These are phyloP conservation scores for Aegypius monachus DNA, from an alignment of 2,113 vertebrate genomes.

Conservation along the genomic window DNA sequence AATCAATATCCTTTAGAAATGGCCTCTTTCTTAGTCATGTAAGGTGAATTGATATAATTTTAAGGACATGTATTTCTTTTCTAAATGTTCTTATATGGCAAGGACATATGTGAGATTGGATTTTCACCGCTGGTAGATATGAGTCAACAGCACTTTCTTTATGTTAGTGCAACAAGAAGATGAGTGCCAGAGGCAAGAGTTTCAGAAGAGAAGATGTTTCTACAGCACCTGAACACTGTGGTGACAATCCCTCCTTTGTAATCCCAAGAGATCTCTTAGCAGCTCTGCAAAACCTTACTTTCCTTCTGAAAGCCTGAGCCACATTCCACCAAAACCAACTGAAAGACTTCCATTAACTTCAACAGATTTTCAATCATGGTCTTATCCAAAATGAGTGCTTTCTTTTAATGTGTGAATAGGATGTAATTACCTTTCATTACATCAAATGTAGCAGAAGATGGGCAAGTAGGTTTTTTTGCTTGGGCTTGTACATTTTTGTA, in stretches of 20 bases:
- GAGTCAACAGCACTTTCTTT: conserved; percentile 19
- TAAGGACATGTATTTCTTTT: conserved; percentile 60
- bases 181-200: not conserved
- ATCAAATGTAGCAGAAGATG: conserved; percentile 2
- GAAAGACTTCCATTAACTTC: not conserved
- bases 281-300: not conserved
- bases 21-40: conserved; percentile 49
- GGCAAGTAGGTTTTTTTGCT: conserved; percentile 34
- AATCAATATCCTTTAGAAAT: conserved; percentile 71
- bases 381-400: not conserved
- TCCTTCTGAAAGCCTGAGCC: not conserved
- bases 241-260: not conserved
- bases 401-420: conserved; percentile 24
- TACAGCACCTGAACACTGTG: not conserved
- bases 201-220: not conserved
- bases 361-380: not conserved
- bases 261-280: not conserved
- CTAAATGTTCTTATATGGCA: conserved; percentile 6
- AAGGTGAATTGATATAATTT: conserved; percentile 71
- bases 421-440: conserved; percentile 36
- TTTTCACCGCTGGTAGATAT: conserved; percentile 7
- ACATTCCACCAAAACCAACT: not conserved
- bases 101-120: conserved; percentile 20
- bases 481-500: conserved; percentile 27
- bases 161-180: not conserved